These are phyloP conservation scores for Poecilus cupreus DNA, from an alignment of 2,888 invertebrate genomes.

Conservation along the genomic window DNA sequence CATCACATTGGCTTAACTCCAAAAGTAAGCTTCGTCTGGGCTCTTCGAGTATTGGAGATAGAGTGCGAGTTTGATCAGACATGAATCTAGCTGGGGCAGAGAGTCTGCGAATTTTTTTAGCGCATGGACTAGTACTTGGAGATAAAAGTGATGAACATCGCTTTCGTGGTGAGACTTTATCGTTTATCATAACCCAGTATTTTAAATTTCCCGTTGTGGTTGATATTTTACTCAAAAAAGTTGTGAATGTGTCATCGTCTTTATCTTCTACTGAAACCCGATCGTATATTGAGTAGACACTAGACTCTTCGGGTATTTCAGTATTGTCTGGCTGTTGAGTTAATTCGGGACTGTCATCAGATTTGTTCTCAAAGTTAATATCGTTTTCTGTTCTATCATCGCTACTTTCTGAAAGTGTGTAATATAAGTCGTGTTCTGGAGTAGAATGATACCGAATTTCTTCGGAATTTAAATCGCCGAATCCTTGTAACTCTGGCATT, in stretches of 20 bases:
- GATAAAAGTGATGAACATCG: background rate
- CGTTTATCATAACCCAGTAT: constrained; percentile 51
- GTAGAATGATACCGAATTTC: constrained; percentile 29
- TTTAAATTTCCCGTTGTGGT: constrained; percentile 38
- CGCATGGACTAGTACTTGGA: background rate
- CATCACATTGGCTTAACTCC: constrained; percentile 2
- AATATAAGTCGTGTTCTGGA: constrained; percentile 28
- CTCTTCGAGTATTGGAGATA: constrained; percentile 69
- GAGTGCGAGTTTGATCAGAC: constrained; percentile 5
- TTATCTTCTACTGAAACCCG: background rate
- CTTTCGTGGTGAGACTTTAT: constrained; percentile 7
- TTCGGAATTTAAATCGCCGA: background rate
- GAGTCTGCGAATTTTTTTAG: constrained; percentile 19
- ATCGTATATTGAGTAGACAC: background rate
- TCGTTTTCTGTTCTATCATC: constrained; percentile 17
- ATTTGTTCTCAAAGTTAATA: background rate
- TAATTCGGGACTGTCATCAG: background rate
- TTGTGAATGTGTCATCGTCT: constrained; percentile 32
- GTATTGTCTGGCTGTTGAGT: background rate
- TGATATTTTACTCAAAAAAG: constrained; percentile 33
- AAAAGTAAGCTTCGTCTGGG: constrained; percentile 65
- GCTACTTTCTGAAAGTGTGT: constrained; percentile 49
- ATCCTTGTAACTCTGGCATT: background rate
- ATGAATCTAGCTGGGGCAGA: constrained; percentile 45
- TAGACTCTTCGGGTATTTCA: background rate